These are phyloP conservation scores for Pardalotus punctatus DNA, from an alignment of 2,113 vertebrate species.

Conservation along the genomic window DNA sequence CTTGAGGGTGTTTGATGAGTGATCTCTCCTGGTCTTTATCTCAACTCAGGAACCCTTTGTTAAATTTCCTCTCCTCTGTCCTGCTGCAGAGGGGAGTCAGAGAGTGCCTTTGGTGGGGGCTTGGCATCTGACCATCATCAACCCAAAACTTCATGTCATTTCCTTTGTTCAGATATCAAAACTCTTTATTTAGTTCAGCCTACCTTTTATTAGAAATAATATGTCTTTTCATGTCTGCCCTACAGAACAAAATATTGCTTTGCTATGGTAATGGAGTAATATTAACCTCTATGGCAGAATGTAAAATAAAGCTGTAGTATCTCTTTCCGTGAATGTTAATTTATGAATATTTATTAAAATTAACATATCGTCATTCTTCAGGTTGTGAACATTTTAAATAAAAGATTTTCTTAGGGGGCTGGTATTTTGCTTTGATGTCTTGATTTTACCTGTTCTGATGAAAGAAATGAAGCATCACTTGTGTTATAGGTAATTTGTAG, in stretches of 20 bases:
- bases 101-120: rapidly evolving
- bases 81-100: background rate
- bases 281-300: background rate
- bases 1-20: rapidly evolving
- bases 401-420: background rate
- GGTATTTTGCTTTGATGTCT: background rate
- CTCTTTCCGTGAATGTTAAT: background rate
- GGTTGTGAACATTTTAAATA: background rate
- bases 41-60: rapidly evolving
- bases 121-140: background rate
- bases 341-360: background rate
- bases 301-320: background rate
- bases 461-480: background rate
- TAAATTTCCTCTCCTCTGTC: background rate
- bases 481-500: background rate
- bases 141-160: background rate
- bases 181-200: background rate
- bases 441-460: background rate
- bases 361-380: background rate
- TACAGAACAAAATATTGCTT: background rate
- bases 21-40: background rate
- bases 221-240: background rate
- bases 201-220: background rate
- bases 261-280: background rate
- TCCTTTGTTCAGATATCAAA: background rate